Percentiles rank a stretch among this genome's conserved stretches.
phyloP scores from a whole-genome alignment of 2,113 vertebrate genomes.

The Ochotona curzoniae region DNA sequence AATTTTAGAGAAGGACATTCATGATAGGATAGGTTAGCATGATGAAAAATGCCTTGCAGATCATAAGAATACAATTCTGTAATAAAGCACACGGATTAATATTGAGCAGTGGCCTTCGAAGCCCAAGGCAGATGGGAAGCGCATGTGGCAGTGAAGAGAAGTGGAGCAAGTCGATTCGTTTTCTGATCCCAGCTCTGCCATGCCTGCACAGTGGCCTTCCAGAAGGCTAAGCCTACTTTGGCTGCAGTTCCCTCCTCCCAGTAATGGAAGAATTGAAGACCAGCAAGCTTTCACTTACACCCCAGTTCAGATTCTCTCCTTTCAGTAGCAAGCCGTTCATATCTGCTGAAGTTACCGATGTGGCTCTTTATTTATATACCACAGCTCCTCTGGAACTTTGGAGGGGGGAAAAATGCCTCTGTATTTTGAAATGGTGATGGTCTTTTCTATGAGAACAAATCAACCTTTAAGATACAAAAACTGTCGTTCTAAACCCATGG shows the following conservation, averaged over 20 bases:
- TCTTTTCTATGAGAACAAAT: constrained; percentile 33
- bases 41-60: neutral
- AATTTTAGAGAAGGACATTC: constrained; percentile 15
- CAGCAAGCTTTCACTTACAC: neutral
- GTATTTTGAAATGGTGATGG: neutral
- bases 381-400: constrained; percentile 38
- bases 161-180: too few species aligned
- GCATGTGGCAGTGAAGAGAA: neutral
- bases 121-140: neutral
- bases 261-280: neutral
- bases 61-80: neutral
- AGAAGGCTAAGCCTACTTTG: neutral
- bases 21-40: neutral
- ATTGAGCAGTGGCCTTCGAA: neutral
- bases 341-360: neutral
- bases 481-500: neutral
- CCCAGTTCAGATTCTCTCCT: constrained; percentile 1
- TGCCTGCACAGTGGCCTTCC: neutral
- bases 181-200: neutral
- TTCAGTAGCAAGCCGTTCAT: constrained; percentile 20
- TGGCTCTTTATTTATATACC: constrained; percentile 26
- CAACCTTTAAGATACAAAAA: constrained; percentile 26
- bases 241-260: neutral
- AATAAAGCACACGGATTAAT: neutral
- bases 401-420: neutral